Conservation (phyloP, 2,888 invertebrate species). For the Cheilosia urbana region DNA sequence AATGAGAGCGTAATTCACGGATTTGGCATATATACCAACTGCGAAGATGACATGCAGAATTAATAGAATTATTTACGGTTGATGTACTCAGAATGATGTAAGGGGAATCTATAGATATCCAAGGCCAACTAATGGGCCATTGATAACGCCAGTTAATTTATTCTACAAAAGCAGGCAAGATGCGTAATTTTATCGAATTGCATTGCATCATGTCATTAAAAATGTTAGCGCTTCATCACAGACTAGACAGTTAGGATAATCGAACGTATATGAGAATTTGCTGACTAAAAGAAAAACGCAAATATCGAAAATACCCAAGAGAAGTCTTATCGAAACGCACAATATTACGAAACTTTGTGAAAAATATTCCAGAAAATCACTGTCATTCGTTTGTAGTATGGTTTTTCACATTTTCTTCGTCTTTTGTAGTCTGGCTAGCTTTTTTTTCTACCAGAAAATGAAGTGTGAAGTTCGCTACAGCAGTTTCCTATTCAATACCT, state of each 20-base stretch:
- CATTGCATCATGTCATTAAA: constrained; percentile 49
- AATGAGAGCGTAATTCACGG: too few relatives aligned
- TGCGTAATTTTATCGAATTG: constrained; percentile 24
- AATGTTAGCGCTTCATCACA: neutral
- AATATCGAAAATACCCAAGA: constrained; percentile 7
- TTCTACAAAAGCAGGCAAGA: neutral
- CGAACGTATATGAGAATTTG: constrained; percentile 17
- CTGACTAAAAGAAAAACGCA: constrained; percentile 2
- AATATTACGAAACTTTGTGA: constrained; percentile 39
- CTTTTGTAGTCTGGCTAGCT: constrained; percentile 54
- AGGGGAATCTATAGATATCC: constrained; percentile 25
- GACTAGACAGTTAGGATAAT: constrained; percentile 16
- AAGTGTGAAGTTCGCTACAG: constrained; percentile 71
- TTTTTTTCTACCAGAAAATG: constrained; percentile 25
- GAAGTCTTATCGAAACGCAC: neutral
- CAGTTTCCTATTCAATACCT: constrained; percentile 51
- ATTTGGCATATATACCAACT: neutral
- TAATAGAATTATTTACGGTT: constrained; percentile 4
- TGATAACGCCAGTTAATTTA: constrained; percentile 2
- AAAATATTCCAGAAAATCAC: constrained; percentile 17
- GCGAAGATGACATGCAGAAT: neutral
- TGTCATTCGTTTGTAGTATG: constrained; percentile 3
- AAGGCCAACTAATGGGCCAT: constrained; percentile 22
- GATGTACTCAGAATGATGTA: constrained; percentile 27
- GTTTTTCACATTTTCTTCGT: constrained; percentile 25